Percentiles rank a stretch among this genome's conserved stretches.
These are phyloP conservation scores for Takifugu rubripes DNA, from an alignment of 2,797 vertebrate species.

Conservation along the genomic window DNA sequence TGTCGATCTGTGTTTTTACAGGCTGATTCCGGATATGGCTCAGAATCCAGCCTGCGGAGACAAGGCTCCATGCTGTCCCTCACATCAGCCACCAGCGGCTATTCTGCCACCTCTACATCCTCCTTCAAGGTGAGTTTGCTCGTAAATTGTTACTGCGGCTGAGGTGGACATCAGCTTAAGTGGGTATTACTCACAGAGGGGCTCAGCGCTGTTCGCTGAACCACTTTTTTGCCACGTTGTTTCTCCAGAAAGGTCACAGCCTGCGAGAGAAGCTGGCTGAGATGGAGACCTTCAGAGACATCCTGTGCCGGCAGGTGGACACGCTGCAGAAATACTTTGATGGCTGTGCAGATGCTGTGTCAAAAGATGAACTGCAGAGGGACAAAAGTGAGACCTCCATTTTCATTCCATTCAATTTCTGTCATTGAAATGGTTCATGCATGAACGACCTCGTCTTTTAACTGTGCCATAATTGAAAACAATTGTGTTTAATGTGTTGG, in stretches of 20 bases:
- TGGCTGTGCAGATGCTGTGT: constrained; percentile 86
- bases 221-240: neutral
- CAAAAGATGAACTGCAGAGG: constrained; percentile 91
- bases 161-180: neutral
- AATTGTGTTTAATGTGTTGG: constrained; percentile 11
- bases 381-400: constrained; percentile 83
- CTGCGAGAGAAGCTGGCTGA: constrained; percentile 95
- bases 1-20: constrained; percentile 38
- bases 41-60: constrained; percentile 90
- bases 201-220: neutral
- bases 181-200: neutral
- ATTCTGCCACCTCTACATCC: constrained; percentile 93
- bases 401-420: neutral
- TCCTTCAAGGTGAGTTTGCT: constrained; percentile 89
- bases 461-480: no score
- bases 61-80: constrained; percentile 96
- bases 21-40: constrained; percentile 96
- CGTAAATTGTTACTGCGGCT: neutral
- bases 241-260: constrained; percentile 89
- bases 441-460: no score
- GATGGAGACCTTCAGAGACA: constrained; percentile 98
- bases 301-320: constrained; percentile 95
- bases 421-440: no score
- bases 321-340: constrained; percentile 96
- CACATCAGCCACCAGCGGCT: constrained; percentile 93